Evolutionary conservation across 2,888 invertebrate species (phyloP), one percentile per base, ranked within the genome.

Genomic region (Eupithecia centaureata): DNA sequence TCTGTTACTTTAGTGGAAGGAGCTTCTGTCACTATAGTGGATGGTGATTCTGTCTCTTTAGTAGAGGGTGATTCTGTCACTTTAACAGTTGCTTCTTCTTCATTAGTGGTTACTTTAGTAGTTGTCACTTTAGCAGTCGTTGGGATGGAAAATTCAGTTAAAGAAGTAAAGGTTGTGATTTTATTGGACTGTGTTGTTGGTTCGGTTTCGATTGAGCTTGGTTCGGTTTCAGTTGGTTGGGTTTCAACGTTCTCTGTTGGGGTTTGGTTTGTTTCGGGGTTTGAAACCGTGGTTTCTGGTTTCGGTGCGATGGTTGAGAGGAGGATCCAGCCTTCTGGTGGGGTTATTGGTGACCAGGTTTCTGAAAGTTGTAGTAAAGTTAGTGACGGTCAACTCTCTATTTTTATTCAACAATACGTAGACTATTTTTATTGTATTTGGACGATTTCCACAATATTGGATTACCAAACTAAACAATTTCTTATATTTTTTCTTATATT

Each of bases 281-380:
- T 73, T 57, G 79, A 66, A 18, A 79, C 22, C 63, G 85, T 72
- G 0, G 84, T 76, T 82, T 89, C 91, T 61, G 84, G 83, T 80
- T 86, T 91, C 60, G 88, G 88, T 70, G 87, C 82, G 33, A 89
- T 82, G 10, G 89, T 87, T 70, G 90, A 89, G 71, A 93, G 83
- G 61, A 95, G 86, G 12, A 96, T 94, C 96, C 96, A 96, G 12
- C 95, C 95, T 76, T 95, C 95, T 10, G 95, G 95, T 7, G 95
- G 94, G 1, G 95, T 95, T 59, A 95, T 93, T 5, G 95, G 95
- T 18, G 94, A 93, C 95, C 95, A 95, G 67, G 93, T 93, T 84
- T 94, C 94, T 94, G 89, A 15, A 89, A 90, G 72, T 30, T 10
- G 2, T 18, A 2, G 4, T 47, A 12, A 22, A 1, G 22, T 47